Percentiles rank a stretch among this genome's conserved stretches.
These are phyloP conservation scores for Philypnodon macrostomus DNA, from an alignment of 2,797 vertebrate genomes.

Conservation along the genomic window DNA sequence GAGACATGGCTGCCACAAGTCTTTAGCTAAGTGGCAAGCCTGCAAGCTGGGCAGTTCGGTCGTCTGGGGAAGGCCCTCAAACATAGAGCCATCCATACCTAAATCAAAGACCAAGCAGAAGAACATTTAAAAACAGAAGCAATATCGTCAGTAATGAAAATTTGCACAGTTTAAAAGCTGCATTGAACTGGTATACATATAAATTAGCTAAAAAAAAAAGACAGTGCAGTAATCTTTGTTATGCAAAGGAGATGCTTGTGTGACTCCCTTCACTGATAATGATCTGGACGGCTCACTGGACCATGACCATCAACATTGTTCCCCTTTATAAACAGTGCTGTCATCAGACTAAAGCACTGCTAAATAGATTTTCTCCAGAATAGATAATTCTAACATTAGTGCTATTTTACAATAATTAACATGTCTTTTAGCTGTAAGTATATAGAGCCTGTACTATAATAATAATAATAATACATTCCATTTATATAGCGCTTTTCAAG, in stretches of 20 bases:
- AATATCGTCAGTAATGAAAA: constrained; percentile 15
- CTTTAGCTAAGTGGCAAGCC: constrained; percentile 78
- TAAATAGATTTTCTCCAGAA: constrained; percentile 55
- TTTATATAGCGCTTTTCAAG: too few species aligned
- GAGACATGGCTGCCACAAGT: constrained; percentile 86
- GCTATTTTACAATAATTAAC: too few species aligned
- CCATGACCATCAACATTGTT: constrained; percentile 68
- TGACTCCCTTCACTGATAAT: constrained; percentile 57
- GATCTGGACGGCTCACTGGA: constrained; percentile 37
- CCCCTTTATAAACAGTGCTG: constrained; percentile 54
- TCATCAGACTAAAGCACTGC: constrained; percentile 52
- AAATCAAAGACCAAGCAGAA: constrained; percentile 23
- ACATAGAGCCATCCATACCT: constrained; percentile 90
- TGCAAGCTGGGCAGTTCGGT: constrained; percentile 72
- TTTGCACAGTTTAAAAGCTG: constrained; percentile 33
- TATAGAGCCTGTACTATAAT: too few species aligned
- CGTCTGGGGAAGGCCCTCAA: constrained; percentile 83
- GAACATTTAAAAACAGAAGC: constrained; percentile 21
- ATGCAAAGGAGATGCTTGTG: constrained; percentile 64
- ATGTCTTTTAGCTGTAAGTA: too few species aligned
- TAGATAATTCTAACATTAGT: constrained; percentile 33
- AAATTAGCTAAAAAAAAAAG: constrained; percentile 33
- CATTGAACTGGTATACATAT: constrained; percentile 18
- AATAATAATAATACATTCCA: too few species aligned
- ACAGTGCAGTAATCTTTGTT: constrained; percentile 54